Percentiles rank a stretch among this genome's conserved stretches.
phyloP scores from a whole-genome alignment of 2,113 vertebrate species.

The Nibea albiflora region DNA sequence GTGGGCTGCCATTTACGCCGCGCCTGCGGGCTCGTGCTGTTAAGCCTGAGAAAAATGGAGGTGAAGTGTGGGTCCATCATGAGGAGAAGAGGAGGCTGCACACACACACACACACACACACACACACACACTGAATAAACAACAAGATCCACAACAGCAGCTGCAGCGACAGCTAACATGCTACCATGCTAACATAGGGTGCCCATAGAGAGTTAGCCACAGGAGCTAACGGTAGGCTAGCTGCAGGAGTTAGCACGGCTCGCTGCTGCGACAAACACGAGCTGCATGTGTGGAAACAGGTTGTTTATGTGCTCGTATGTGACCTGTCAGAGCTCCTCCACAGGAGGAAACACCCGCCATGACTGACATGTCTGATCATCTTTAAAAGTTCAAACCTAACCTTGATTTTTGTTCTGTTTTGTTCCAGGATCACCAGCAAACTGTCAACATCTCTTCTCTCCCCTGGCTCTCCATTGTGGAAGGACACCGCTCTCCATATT shows the following conservation, averaged over 20 bases:
- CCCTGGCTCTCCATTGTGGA: conserved; percentile 76
- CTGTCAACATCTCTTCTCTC: conserved; percentile 75
- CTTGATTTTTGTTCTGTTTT: background rate
- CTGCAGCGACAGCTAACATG: background rate
- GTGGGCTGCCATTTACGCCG: background rate
- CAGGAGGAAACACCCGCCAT: too few relatives aligned
- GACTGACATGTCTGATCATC: background rate
- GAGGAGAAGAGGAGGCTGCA: conserved; percentile 64
- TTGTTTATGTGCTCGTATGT: background rate
- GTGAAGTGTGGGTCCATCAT: conserved; percentile 60
- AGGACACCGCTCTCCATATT: conserved; percentile 45
- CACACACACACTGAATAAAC: conserved; percentile 52
- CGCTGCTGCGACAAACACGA: conserved; percentile 36
- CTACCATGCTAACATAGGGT: too few relatives aligned
- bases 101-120: conserved; percentile 53
- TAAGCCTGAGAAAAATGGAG: conserved; percentile 65
- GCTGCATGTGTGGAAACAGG: background rate
- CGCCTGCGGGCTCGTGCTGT: conserved; percentile 1
- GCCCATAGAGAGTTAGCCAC: background rate
- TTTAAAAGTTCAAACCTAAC: background rate
- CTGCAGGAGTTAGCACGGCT: conserved; percentile 58
- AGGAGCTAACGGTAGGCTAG: conserved; percentile 37
- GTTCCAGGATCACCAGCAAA: conserved; percentile 77
- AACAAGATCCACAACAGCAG: conserved; percentile 38
- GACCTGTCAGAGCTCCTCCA: too few relatives aligned